phyloP scores from a whole-genome alignment of 1,140 invertebrate genomes.

The Bombus waltoni region DNA sequence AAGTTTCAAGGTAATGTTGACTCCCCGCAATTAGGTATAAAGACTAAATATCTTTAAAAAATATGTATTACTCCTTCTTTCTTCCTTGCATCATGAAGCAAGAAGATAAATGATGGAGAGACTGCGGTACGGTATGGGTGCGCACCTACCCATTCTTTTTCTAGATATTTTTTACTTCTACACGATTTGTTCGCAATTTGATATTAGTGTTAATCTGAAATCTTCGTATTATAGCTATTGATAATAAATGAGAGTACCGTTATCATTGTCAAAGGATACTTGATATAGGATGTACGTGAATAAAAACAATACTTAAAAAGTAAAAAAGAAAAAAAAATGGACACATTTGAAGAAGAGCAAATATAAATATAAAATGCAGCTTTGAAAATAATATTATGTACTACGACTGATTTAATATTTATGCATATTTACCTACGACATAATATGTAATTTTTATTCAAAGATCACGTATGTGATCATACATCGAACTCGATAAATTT shows the following conservation, averaged over 20 bases:
- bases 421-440: neutral
- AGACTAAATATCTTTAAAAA: neutral
- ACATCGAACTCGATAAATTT: constrained; percentile 58
- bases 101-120: neutral
- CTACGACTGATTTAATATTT: neutral
- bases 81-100: neutral
- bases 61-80: neutral
- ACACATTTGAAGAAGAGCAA: neutral
- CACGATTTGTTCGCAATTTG: neutral
- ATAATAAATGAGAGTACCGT: too few species aligned
- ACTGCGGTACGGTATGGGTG: constrained; percentile 73
- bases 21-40: constrained; percentile 79
- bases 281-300: neutral
- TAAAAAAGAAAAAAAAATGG: neutral
- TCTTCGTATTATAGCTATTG: neutral
- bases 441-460: constrained; percentile 42
- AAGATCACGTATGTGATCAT: constrained; percentile 49
- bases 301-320: neutral
- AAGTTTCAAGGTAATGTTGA: constrained; percentile 60
- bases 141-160: constrained; percentile 75
- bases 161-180: constrained; percentile 1
- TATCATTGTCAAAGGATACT: neutral
- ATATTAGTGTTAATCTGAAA: neutral
- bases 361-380: neutral
- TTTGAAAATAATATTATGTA: neutral